Conservation (phyloP, 2,797 vertebrate genomes). For the Triplophysa yarkandensis region DNA sequence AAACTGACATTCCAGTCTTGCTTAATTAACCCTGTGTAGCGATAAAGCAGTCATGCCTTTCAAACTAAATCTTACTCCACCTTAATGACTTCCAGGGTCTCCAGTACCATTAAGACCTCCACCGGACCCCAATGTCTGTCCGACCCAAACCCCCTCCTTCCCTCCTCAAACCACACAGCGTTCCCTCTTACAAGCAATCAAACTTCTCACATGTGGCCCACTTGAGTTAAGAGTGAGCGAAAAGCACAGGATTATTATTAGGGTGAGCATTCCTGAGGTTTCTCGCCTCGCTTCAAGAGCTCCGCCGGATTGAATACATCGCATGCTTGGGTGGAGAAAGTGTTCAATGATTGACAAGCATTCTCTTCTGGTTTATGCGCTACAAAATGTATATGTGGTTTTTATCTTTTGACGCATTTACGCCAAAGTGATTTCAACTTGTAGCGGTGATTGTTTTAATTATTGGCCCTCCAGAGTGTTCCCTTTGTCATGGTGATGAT, state of each 20-base stretch:
- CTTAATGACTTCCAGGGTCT: conserved; percentile 55
- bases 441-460: background rate
- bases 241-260: conserved; percentile 30
- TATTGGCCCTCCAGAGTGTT: background rate
- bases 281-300: conserved; percentile 61
- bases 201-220: conserved; percentile 34
- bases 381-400: background rate
- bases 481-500: conserved; percentile 2
- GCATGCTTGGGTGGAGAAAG: conserved; percentile 3
- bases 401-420: background rate
- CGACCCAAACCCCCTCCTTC: background rate
- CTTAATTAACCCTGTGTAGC: conserved; percentile 50
- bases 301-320: conserved; percentile 37
- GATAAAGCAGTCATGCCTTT: conserved; percentile 55
- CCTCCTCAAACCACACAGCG: background rate
- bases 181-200: background rate
- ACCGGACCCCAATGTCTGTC: background rate
- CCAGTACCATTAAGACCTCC: conserved; percentile 27
- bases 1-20: conserved; percentile 45
- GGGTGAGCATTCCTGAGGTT: conserved; percentile 72
- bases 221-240: conserved; percentile 2
- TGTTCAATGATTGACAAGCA: background rate
- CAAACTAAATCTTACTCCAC: conserved; percentile 48
- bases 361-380: background rate
- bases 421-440: background rate